Evolutionary conservation across 2,797 vertebrate species (phyloP).

Genomic region (Oryzias sinensis): DNA sequence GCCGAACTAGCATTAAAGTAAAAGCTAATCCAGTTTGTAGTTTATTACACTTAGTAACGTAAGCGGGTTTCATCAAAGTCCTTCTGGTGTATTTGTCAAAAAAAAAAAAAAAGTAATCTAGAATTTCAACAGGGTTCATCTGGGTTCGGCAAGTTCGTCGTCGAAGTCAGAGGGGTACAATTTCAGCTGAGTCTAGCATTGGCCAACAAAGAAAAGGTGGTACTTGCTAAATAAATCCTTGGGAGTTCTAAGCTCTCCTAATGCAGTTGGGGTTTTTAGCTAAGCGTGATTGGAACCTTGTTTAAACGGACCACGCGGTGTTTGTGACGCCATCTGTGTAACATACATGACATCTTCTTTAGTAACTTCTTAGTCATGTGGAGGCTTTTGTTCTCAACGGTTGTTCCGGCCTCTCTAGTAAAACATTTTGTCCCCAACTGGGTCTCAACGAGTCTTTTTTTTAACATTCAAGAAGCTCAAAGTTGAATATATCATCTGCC

Average conservation of each 20-base stretch:
- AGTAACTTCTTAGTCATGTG: slow-evolving; percentile 6
- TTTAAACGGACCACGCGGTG: background rate
- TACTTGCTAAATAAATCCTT: slow-evolving; percentile 27
- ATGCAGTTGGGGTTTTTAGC: slow-evolving; percentile 1
- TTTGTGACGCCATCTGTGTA: background rate
- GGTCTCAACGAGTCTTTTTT: no score
- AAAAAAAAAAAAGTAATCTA: accelerated
- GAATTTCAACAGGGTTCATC: background rate
- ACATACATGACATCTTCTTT: no score
- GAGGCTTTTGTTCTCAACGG: background rate
- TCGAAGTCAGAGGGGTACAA: slow-evolving; percentile 1
- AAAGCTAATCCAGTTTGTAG: slow-evolving; percentile 13
- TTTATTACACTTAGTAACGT: slow-evolving; percentile 5
- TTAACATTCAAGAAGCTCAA: no score
- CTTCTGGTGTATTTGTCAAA: accelerated
- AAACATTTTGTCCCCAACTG: slow-evolving; percentile 21
- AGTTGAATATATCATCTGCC: no score
- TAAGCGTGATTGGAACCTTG: background rate
- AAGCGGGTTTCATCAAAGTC: background rate
- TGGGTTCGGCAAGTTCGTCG: accelerated
- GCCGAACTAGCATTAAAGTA: slow-evolving; percentile 41
- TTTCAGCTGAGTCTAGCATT: slow-evolving; percentile 18
- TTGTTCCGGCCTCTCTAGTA: slow-evolving; percentile 9
- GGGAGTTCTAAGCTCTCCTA: slow-evolving; percentile 11
- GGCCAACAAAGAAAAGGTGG: slow-evolving; percentile 61